Conservation (phyloP, 2,797 vertebrate genomes). For the Hoplostethus atlanticus region DNA sequence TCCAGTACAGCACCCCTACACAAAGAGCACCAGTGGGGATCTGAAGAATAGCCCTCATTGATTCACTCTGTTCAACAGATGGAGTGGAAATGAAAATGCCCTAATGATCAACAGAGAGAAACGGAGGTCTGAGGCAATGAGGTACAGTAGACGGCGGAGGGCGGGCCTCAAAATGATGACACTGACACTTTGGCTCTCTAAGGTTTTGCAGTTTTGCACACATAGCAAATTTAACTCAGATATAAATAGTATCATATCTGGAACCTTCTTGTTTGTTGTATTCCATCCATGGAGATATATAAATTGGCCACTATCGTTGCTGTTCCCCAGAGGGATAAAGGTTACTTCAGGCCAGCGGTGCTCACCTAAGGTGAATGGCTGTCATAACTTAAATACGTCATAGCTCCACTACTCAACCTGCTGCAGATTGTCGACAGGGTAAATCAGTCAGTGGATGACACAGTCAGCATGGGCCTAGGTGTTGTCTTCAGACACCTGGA, state of each 20-base stretch:
- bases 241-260: no score
- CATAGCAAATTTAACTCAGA: no score
- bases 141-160: not conserved
- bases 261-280: no score
- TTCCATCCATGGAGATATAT: no score
- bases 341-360: no score
- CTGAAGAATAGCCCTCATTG: conserved; percentile 60
- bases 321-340: no score
- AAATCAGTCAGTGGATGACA: conserved; percentile 2
- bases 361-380: no score
- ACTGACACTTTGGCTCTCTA: not conserved
- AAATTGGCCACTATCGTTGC: no score
- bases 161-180: not conserved
- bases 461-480: conserved; percentile 20
- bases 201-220: not conserved
- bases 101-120: conserved; percentile 42
- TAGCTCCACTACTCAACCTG: conserved; percentile 5
- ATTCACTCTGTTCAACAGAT: conserved; percentile 51
- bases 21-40: conserved; percentile 7
- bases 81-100: conserved; percentile 34
- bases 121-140: conserved; percentile 24
- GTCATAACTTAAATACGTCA: conserved; percentile 7
- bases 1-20: conserved; percentile 58
- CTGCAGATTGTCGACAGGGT: conserved; percentile 8
- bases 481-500: conserved; percentile 12